Evolutionary conservation across 2,113 vertebrate genomes (phyloP).

Genomic region (Aleadryas rufinucha): DNA sequence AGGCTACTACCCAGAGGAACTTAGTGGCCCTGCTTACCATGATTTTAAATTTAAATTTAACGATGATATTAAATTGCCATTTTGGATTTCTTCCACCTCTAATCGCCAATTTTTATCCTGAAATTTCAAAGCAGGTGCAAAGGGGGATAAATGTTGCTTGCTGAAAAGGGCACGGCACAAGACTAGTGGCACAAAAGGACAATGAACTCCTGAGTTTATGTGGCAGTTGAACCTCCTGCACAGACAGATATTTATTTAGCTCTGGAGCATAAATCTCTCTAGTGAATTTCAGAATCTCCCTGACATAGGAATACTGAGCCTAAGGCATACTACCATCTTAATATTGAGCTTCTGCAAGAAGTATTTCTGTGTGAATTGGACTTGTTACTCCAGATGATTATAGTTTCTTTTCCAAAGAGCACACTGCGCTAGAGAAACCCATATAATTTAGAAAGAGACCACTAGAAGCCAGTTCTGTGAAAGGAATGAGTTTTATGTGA

Average conservation of each 20-base stretch:
- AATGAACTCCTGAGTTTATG: neutral
- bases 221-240: neutral
- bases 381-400: neutral
- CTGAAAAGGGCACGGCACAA: neutral
- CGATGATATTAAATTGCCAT: neutral
- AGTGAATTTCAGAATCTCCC: neutral
- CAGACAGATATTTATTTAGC: neutral
- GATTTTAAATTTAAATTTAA: neutral
- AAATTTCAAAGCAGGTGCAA: neutral
- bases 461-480: neutral
- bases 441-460: neutral
- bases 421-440: neutral
- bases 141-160: neutral
- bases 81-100: neutral
- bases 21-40: neutral
- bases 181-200: neutral
- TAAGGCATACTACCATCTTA: neutral
- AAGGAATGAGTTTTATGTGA: slow-evolving; percentile 11
- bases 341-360: neutral
- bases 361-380: neutral
- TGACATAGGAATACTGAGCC: neutral
- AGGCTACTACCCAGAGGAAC: neutral
- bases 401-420: neutral
- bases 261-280: neutral
- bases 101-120: neutral